Base-by-base conservation (phyloP, 1,140 invertebrate species). In the Pseudomyrmex gracilis region DNA sequence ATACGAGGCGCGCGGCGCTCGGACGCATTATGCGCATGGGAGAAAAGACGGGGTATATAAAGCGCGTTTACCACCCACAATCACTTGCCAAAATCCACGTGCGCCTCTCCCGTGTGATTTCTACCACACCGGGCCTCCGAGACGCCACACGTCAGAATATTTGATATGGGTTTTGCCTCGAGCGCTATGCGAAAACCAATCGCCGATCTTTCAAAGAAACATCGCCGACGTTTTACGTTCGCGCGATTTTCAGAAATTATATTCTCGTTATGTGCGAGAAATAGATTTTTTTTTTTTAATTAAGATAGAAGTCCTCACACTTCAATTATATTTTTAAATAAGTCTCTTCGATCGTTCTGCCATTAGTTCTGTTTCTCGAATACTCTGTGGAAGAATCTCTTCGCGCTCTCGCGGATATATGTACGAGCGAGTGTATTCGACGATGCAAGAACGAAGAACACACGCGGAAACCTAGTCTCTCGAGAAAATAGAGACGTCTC, bases 401-500 rank as follows among this genome's bases (percentile, higher is more conserved):
- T 71, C 49, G 67, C 82, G 60, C 55, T 61, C 22, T 61, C 22
- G 60, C 58, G n/a, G 73, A 89, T 85, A 84, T 89, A 89, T n/a
- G n/a, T 57, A 83, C 55, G 78, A n/a, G n/a, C 85, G 7, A 85
- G 84, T 87, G 85, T n/a, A n/a, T 89, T 84, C 64, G 51, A 55
- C 78, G 71, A 83, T 87, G 85, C 85, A 71, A 85, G 82, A 24
- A 86, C 87, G 67, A 85, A 57, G 64, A 70, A 90, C 89, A 90
- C 89, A 90, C 71, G 74, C 24, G 80, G 70, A 89, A 90, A 90
- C 87, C 84, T 90, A 90, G 89, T 86, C 87, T 76, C 34, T 34
- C 34, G 17, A 34, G 74, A 68, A 58, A 90, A 90, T 90, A 90
- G 89, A 90, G 89, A 90, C 87, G 86, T 87, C 89, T 80, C 89